phyloP scores from a whole-genome alignment of 2,888 invertebrate genomes.

The Venusia cambrica region DNA sequence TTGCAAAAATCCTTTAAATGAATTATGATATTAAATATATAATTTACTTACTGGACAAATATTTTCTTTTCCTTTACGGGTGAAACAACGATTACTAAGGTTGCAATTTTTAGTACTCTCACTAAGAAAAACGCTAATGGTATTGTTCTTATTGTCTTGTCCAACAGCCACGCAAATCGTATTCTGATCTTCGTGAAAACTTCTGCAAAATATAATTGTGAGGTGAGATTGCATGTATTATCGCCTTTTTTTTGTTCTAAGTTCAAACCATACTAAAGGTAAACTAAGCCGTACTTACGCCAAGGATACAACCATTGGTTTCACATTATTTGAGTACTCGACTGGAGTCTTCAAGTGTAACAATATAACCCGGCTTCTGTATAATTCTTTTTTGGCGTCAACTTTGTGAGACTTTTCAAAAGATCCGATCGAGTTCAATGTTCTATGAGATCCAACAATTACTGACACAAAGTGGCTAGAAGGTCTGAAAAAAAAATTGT shows the following conservation, averaged over 20 bases:
- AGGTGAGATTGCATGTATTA: no score
- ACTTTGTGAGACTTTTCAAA: constrained; percentile 86
- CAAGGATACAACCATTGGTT: constrained; percentile 82
- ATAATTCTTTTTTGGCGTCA: constrained; percentile 79
- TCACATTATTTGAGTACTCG: constrained; percentile 82
- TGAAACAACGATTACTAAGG: constrained; percentile 79
- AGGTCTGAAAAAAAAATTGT: constrained; percentile 67
- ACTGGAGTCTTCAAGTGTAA: constrained; percentile 83
- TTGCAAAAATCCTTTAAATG: no score
- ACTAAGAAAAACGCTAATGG: constrained; percentile 70
- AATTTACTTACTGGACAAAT: constrained; percentile 59
- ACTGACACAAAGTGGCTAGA: constrained; percentile 81
- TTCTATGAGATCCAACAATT: constrained; percentile 85
- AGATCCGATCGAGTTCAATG: constrained; percentile 81
- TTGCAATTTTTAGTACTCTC: constrained; percentile 76
- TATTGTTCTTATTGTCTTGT: constrained; percentile 73
- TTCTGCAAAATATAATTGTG: constrained; percentile 52
- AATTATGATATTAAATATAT: not conserved
- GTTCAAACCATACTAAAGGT: not conserved
- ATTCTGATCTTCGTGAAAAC: constrained; percentile 46
- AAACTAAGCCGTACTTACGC: constrained; percentile 52
- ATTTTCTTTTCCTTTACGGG: constrained; percentile 45
- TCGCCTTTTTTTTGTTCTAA: no score
- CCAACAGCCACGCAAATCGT: constrained; percentile 83
- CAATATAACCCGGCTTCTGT: constrained; percentile 81